Base-by-base conservation (phyloP, 2,797 vertebrate species). In the Orestias chungarensis region DNA sequence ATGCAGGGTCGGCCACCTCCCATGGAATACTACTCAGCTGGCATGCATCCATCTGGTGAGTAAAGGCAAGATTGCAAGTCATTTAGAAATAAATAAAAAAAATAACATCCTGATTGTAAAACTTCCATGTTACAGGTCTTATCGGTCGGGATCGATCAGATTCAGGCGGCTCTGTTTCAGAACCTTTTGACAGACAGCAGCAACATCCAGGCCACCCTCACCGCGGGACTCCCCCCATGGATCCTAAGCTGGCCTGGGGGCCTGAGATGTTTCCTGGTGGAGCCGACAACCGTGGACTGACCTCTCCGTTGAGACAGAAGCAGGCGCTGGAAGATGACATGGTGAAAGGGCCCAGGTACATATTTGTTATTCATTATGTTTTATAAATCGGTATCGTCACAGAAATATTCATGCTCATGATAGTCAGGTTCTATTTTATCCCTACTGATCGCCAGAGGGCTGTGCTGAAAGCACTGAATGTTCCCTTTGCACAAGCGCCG, bases 131-230 rank as follows among this genome's bases (percentile, higher is more conserved):
- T 54, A 29, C 80, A 98, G 97, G 97, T 6, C 86, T 97, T 11
- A 94, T 97, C 83, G 94, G 94, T 54, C 95, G 97, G 31, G 96
- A 98, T 78, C 94, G 97, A 27, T 97, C 97, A 42, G 96, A 98
- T 89, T 97, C 96, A 0, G 96, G 96, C 1, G 96, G 96, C 66
- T 98, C 97, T 71, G 94, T 93, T 64, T 96, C 97, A 42, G 97
- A 98, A 74, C 94, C 94, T 4, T 97, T 97, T 70, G 97, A 98
- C 74, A 93, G 96, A 55, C 95, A 96, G 77, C 94, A 91, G 44
- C 92, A 93, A 74, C 94, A 95, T 82, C 89, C 91, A 15, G 94
- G 93, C 20, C 84, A 94, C 88, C 76, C 92, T 66, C 96, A 96
- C 55, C 94, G 96, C 33, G 96, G 95, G 47, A 97, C 96, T 7